Percentiles rank a stretch among this genome's conserved stretches.
Conservation (phyloP, 1,140 invertebrate species). For the Calosoma granatense region DNA sequence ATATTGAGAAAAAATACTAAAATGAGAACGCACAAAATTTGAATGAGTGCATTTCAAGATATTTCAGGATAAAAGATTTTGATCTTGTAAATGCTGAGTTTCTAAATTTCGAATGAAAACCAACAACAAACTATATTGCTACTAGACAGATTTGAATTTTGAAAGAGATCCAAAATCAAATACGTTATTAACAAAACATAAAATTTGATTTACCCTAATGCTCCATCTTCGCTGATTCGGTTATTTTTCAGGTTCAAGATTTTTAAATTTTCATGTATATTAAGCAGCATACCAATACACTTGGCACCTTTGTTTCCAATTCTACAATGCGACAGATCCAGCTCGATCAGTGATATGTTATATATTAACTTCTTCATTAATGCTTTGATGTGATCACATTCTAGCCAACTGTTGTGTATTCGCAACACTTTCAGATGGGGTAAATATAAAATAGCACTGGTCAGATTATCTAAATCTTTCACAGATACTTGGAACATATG, state of each 20-base stretch:
- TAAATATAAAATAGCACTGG: constrained; percentile 24
- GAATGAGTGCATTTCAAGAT: too few species aligned
- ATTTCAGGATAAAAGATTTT: too few species aligned
- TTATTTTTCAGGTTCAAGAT: constrained; percentile 29
- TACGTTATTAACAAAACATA: not conserved
- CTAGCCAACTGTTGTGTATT: constrained; percentile 25
- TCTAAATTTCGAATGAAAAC: too few species aligned
- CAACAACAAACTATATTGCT: too few species aligned
- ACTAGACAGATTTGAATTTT: not conserved
- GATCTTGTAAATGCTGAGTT: too few species aligned
- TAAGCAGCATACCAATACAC: constrained; percentile 27
- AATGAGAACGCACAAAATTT: too few species aligned
- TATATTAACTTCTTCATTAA: constrained; percentile 27
- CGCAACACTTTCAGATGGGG: constrained; percentile 24
- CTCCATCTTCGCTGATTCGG: constrained; percentile 25
- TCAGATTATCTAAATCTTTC: constrained; percentile 24
- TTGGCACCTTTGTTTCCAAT: constrained; percentile 30
- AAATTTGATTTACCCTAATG: not conserved
- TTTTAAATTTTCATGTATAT: constrained; percentile 23
- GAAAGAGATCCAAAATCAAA: too few species aligned
- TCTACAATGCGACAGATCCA: constrained; percentile 31
- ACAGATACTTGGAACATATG: constrained; percentile 29
- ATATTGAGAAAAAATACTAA: too few species aligned
- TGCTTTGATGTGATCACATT: constrained; percentile 25
- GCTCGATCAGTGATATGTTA: constrained; percentile 23